Percentiles rank a stretch among this genome's conserved stretches.
These are phyloP conservation scores for Aspidiotus destructor DNA, from an alignment of 2,888 invertebrate genomes.

Conservation along the genomic window DNA sequence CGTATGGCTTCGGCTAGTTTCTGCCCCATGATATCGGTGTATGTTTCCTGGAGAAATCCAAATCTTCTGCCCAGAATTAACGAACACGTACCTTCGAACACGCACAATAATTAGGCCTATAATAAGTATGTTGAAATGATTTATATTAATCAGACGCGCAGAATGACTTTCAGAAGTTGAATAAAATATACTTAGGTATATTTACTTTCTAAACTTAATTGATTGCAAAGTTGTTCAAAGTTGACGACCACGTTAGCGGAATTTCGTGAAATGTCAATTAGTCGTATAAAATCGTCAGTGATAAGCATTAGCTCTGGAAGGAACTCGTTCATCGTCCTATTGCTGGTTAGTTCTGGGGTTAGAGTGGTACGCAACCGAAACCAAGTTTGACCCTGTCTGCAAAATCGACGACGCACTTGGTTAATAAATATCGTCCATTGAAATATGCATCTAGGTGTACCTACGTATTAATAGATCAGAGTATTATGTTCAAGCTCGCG, in stretches of 20 bases:
- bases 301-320: conserved; percentile 64
- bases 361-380: conserved; percentile 59
- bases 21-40: conserved; percentile 49
- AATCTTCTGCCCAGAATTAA: conserved; percentile 67
- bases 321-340: conserved; percentile 62
- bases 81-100: conserved; percentile 57
- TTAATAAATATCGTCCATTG: neutral
- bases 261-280: conserved; percentile 51
- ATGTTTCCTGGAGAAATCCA: conserved; percentile 56
- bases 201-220: conserved; percentile 70
- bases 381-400: conserved; percentile 70
- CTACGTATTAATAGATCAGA: too few relatives aligned
- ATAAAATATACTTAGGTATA: conserved; percentile 34
- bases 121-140: neutral
- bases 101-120: neutral
- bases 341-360: conserved; percentile 65
- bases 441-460: too few relatives aligned
- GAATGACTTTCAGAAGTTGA: neutral
- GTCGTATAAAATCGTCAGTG: conserved; percentile 63
- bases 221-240: conserved; percentile 64
- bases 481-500: too few relatives aligned
- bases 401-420: conserved; percentile 24
- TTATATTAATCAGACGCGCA: too few relatives aligned
- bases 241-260: conserved; percentile 48
- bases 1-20: conserved; percentile 58